These are phyloP conservation scores for Leptosomus discolor DNA, from an alignment of 2,113 vertebrate species.

Conservation along the genomic window DNA sequence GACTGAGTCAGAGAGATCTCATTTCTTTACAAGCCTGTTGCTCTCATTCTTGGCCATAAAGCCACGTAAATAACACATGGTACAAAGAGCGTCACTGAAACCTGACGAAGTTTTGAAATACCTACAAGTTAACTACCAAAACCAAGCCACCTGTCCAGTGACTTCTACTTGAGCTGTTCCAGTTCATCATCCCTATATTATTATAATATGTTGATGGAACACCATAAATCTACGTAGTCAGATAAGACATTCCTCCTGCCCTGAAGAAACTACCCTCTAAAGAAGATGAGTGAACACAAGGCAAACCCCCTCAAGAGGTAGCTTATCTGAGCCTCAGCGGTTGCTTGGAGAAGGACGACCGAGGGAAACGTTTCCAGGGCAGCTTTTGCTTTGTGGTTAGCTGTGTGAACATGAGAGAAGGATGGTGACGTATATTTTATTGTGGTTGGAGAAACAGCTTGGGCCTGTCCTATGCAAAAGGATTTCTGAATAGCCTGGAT, in stretches of 20 bases:
- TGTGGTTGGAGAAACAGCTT: slow-evolving; percentile 1
- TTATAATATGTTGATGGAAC: not conserved
- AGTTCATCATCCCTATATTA: slow-evolving; percentile 5
- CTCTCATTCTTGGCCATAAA: slow-evolving; percentile 20
- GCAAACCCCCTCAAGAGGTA: not conserved
- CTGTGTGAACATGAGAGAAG: not conserved
- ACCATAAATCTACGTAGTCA: not conserved
- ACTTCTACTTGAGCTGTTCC: slow-evolving; percentile 20
- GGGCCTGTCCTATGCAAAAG: not conserved
- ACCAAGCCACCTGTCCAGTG: slow-evolving; percentile 31
- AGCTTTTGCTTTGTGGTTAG: not conserved
- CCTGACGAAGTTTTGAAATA: slow-evolving; percentile 49
- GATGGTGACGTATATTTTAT: not conserved
- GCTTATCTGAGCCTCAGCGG: not conserved
- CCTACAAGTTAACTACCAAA: slow-evolving; percentile 8
- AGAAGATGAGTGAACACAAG: not conserved
- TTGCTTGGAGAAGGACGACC: not conserved
- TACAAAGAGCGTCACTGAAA: not conserved
- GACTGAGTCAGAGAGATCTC: slow-evolving; percentile 25
- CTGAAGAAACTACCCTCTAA: not conserved
- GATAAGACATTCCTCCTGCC: not conserved
- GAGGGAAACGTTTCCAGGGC: not conserved
- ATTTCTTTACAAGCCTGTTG: slow-evolving; percentile 21
- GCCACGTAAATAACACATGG: slow-evolving; percentile 1
- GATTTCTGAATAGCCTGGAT: slow-evolving; percentile 17